These are phyloP conservation scores for Eptesicus fuscus DNA, from an alignment of 2,113 vertebrate genomes.

Conservation along the genomic window DNA sequence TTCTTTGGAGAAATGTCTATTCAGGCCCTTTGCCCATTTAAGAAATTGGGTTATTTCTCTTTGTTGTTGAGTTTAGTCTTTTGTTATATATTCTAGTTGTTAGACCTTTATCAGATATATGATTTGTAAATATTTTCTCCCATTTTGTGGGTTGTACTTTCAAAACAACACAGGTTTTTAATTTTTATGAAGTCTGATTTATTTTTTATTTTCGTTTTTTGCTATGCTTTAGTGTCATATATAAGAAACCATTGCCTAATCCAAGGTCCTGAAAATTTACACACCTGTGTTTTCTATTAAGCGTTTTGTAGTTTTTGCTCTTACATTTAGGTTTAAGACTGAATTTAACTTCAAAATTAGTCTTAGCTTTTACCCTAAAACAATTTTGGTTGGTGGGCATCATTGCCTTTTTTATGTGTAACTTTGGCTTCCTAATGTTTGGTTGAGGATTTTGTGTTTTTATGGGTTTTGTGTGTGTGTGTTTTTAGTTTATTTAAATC, in stretches of 20 bases:
- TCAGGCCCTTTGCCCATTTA: background rate
- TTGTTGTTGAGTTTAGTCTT: background rate
- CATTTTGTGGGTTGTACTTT: background rate
- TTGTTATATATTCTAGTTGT: background rate
- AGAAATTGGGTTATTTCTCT: background rate
- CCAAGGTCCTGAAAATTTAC: background rate
- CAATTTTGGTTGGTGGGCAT: background rate
- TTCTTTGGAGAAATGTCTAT: constrained; percentile 8
- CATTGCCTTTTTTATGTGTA: background rate
- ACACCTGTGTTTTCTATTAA: background rate
- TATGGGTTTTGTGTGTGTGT: background rate
- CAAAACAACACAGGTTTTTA: background rate
- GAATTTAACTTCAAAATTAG: constrained; percentile 29
- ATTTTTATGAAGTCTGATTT: background rate
- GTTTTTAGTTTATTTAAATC: constrained; percentile 23
- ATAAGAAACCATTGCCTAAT: background rate
- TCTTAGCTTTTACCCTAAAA: background rate
- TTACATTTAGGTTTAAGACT: background rate
- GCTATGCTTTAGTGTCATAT: background rate
- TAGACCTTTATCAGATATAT: background rate
- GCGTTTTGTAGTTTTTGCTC: background rate
- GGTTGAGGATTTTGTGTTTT: background rate
- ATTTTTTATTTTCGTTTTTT: background rate
- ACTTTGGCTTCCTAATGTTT: constrained; percentile 32
- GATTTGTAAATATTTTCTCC: background rate